These are phyloP conservation scores for Leptobrachium leishanense DNA, from an alignment of 2,113 vertebrate species.

Conservation along the genomic window DNA sequence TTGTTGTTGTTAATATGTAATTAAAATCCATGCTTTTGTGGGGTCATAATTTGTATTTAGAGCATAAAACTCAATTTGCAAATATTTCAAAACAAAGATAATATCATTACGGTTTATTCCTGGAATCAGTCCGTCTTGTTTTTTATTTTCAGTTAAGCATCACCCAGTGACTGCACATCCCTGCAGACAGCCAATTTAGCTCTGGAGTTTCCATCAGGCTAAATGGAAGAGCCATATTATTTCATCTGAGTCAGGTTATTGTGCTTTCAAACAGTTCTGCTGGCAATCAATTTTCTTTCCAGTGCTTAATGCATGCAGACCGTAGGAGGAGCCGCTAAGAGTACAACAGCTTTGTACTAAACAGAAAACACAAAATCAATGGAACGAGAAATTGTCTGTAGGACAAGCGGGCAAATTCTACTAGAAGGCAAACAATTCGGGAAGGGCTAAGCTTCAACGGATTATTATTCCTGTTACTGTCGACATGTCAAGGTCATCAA, in stretches of 20 bases:
- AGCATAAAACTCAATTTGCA: too few species aligned
- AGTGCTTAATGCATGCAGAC: slow-evolving; percentile 41
- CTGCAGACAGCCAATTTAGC: slow-evolving; percentile 30
- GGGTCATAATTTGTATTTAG: too few species aligned
- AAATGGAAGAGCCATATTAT: slow-evolving; percentile 48
- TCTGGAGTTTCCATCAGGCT: slow-evolving; percentile 38
- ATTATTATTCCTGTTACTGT: neutral
- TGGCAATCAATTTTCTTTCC: slow-evolving; percentile 53
- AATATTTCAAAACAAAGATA: neutral
- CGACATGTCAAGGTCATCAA: slow-evolving; percentile 66
- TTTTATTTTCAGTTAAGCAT: neutral
- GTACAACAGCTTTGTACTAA: slow-evolving; percentile 52
- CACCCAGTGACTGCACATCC: slow-evolving; percentile 4
- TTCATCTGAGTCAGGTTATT: slow-evolving; percentile 40
- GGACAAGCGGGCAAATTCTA: slow-evolving; percentile 1
- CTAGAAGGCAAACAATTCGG: slow-evolving; percentile 31
- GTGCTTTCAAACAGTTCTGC: slow-evolving; percentile 11
- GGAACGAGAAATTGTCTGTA: slow-evolving; percentile 42
- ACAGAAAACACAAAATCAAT: slow-evolving; percentile 32
- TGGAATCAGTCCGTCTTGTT: slow-evolving; percentile 2
- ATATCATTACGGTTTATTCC: slow-evolving; percentile 8
- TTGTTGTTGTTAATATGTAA: too few species aligned
- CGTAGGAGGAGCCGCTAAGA: slow-evolving; percentile 60
- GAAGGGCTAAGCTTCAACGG: neutral
- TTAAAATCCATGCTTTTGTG: too few species aligned